Evolutionary conservation across 2,113 vertebrate genomes (phyloP), one percentile per base, ranked within the genome.

Genomic region (Nothoprocta perdicaria): DNA sequence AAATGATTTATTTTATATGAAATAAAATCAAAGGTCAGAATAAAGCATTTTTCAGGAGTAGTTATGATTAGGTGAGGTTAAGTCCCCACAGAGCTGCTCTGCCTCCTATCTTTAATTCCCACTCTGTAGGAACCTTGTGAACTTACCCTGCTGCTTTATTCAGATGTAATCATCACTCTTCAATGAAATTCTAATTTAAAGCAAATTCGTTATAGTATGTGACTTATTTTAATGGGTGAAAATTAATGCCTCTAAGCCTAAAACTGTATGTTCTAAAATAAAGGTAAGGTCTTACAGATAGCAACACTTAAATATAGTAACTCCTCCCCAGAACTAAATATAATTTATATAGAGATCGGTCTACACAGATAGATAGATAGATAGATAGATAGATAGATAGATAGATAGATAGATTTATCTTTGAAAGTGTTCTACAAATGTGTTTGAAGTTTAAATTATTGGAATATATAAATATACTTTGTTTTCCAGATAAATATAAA

Each of bases 11-110:
- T 89, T 75, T 87, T 77, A 22, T 35, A 27, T 85, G 35, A 69
- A 76, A 91, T 77, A 81, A 90, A 92, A 90, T 1, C 86, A 29
- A 93, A 90, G 74, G 35, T 84, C 88, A 82, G 94, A 96, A 95
- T 80, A 89, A 92, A 73, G 41, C 55, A 35, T 19, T 68, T 92
- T 95, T 92, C 55, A 82, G 86, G 15, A 17, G 35, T 38, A 91
- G 72, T 80, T 92, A 92, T 96, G 95, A 96, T 96, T 95, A 93
- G 65, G 68, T 81, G 89, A 31, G 29, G 58, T 94, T 96, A 97
- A 97, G 88, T 57, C 22, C 65, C 91, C 60, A 94, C 57, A 88
- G 61, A 95, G 79, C 18, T 96, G 88, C 61, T 94, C 86, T 92
- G 85, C 91, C 71, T 95, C 95, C 67, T 86, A 12, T 86, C 73